Base-by-base conservation (phyloP, 2,888 invertebrate genomes). In the Acanthococcus lagerstroemiae region DNA sequence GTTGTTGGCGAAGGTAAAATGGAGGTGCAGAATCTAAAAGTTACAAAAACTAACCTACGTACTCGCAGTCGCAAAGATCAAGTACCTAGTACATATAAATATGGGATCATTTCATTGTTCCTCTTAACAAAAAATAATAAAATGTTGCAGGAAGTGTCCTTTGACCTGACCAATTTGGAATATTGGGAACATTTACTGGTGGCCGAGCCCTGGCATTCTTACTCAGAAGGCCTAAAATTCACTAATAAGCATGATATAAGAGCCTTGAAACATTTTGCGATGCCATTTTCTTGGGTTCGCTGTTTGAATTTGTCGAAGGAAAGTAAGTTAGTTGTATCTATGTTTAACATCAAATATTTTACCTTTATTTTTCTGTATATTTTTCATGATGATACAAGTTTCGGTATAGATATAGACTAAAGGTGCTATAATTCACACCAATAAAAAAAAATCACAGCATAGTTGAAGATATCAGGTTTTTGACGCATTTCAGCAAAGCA, bases 121-220 rank as follows among this genome's bases (percentile, higher is more conserved):
- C n/a, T n/a, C n/a, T n/a, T n/a, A n/a, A n/a, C n/a, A n/a, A n/a
- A n/a, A n/a, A n/a, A n/a, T n/a, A n/a, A 9, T 21, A 52, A 19
- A 24, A 6, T 56, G 21, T 66, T 55, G 21, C 45, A 71, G 6
- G 74, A 78, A 0, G 73, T 87, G 4, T 80, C 79, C 69, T 89
- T 85, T 78, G 82, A 88, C 70, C 76, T 90, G 0, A 73, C 74
- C 0, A 80, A 86, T 55, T 71, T 79, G 0, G 72, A 74, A 0
- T 80, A 82, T 67, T 90, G 90, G 90, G 87, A 88, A 72, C 86
- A 86, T 70, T 75, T 90, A 19, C 74, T 90, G 12, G 80, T 85
- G 0, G 88, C 85, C 0, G 87, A 89, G 72, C 85, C 87, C 0
- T 77, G 77, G 58, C 75, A 76, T 52, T 83, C 22, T 76, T 0